phyloP scores from a whole-genome alignment of 1,140 invertebrate species.

The Diachasmimorpha longicaudata region DNA sequence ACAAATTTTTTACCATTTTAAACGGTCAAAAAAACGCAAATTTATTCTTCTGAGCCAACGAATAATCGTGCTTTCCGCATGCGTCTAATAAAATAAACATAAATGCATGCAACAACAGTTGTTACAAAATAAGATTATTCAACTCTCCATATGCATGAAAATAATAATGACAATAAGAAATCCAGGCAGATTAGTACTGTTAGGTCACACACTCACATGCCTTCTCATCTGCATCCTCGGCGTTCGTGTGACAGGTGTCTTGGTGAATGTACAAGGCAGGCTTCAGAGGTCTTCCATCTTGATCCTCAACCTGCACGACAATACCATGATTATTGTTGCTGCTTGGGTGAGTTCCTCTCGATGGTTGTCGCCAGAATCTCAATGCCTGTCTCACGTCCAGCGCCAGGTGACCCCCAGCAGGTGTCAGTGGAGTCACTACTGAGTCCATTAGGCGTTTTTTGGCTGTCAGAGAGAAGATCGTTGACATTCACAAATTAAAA shows the following conservation, averaged over 20 bases:
- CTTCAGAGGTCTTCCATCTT: slow-evolving; percentile 65
- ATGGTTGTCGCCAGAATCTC: slow-evolving; percentile 48
- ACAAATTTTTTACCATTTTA: too few species aligned
- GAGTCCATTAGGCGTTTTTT: slow-evolving; percentile 67
- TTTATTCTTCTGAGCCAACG: too few species aligned
- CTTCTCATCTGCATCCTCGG: slow-evolving; percentile 54
- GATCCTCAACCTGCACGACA: slow-evolving; percentile 69
- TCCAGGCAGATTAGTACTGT: slow-evolving; percentile 55
- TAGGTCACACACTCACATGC: slow-evolving; percentile 64
- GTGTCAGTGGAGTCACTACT: slow-evolving; percentile 58
- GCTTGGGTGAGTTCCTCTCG: slow-evolving; percentile 44
- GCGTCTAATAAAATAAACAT: not conserved
- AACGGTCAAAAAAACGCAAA: too few species aligned
- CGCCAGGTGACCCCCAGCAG: slow-evolving; percentile 49
- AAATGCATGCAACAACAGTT: not conserved
- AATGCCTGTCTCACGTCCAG: slow-evolving; percentile 52
- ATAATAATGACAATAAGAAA: slow-evolving; percentile 33
- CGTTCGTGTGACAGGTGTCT: slow-evolving; percentile 52
- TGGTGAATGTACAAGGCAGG: slow-evolving; percentile 64
- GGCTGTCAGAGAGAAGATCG: slow-evolving; percentile 42
- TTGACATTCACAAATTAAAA: not conserved
- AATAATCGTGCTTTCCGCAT: not conserved
- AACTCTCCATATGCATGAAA: slow-evolving; percentile 22
- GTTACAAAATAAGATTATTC: not conserved
- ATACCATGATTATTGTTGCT: slow-evolving; percentile 65